Evolutionary conservation across 1,140 invertebrate genomes (phyloP), one percentile per base, ranked within the genome.

Genomic region (Semibalanus balanoides): DNA sequence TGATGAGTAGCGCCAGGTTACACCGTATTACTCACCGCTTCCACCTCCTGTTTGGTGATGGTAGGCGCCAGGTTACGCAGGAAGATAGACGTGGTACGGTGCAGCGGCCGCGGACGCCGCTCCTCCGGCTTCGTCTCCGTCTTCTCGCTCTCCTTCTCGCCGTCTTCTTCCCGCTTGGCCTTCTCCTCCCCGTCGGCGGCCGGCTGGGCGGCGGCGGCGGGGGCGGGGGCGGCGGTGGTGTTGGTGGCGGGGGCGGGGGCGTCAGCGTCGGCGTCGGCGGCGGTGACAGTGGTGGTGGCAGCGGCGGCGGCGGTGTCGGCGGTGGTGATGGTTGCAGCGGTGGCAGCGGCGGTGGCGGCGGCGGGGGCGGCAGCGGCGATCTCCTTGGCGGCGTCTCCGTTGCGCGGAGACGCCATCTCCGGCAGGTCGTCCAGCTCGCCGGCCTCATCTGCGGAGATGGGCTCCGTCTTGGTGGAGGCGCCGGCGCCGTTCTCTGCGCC

Each of bases 41-140:
- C 96, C 9, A 99, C 92, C 88, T 99, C 97, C 74, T 93, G 91
- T 83, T 97, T 96, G 0, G 95, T 98, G 75, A 99, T 97, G 3
- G 92, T 92, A 0, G 97, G 95, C 0, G 96, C 93, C 40, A 99
- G 87, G 84, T 98, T 98, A 35, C 97, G 87, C 27, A 99, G 86
- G 82, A 99, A 99, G 78, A 99, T 98, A 0, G 96, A 98, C 29
- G 93, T 93, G 3, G 97, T 99, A 83, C 95, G 94, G 82, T 99
- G 97, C 30, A 90, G 83, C 31, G 86, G 83, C 77, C 85, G 81
- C 0, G 84, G 82, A 76, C 31, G 78, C 27, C 35, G 74, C 40
- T 80, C 80, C 51, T 79, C 79, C 27, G 80, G 80, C 29, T 78
- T 79, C 22, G 82, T 81, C 29, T 83, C 81, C 11, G 84, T 82